These are phyloP conservation scores for Odocoileus hemionus DNA, from an alignment of 2,113 vertebrate genomes.

Conservation along the genomic window DNA sequence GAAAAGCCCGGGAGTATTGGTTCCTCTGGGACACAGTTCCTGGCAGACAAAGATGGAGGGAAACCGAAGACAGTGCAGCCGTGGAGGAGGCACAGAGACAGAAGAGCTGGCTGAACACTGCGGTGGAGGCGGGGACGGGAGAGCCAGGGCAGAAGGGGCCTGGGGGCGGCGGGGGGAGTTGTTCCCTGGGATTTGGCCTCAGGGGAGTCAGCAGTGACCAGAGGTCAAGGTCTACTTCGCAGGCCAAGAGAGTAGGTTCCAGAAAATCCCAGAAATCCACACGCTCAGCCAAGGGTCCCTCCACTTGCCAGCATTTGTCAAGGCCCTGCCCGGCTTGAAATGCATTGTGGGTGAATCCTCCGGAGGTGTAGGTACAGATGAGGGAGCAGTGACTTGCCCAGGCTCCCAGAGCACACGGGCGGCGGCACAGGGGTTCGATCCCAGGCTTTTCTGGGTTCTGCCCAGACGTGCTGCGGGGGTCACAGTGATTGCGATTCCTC, in stretches of 20 bases:
- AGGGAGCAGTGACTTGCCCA: neutral
- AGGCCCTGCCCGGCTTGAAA: neutral
- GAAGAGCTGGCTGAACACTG: neutral
- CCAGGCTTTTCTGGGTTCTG: neutral
- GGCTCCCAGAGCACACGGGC: accelerated
- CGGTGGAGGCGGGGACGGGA: accelerated
- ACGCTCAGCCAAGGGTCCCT: neutral
- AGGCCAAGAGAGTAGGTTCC: neutral
- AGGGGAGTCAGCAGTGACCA: accelerated
- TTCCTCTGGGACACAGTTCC: slow-evolving; percentile 77
- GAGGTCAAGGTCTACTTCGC: neutral
- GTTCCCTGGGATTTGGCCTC: neutral
- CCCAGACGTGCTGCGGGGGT: accelerated
- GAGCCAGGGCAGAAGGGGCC: neutral
- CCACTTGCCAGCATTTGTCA: neutral
- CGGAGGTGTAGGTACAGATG: too few species aligned
- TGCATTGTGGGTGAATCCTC: neutral
- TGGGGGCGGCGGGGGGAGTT: accelerated
- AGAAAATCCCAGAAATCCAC: neutral
- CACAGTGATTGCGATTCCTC: neutral
- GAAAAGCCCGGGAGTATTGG: slow-evolving; percentile 66
- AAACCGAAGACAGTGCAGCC: neutral
- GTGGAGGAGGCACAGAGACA: slow-evolving; percentile 25
- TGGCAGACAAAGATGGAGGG: slow-evolving; percentile 67
- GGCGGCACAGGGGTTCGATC: accelerated